Conservation (phyloP, 2,113 vertebrate genomes). For the Callospermophilus lateralis region DNA sequence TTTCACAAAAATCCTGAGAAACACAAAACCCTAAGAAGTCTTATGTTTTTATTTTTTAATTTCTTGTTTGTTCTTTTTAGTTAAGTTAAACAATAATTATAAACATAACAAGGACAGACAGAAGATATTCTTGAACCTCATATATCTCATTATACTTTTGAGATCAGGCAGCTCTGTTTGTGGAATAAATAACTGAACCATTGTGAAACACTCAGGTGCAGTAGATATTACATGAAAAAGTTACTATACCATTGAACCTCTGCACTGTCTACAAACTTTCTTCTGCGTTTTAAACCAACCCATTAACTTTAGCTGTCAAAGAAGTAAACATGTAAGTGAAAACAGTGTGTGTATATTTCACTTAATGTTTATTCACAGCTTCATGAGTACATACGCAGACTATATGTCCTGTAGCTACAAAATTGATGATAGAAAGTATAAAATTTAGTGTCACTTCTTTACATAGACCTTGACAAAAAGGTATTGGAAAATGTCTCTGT, state of each 20-base stretch:
- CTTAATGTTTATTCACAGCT: neutral
- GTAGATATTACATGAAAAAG: neutral
- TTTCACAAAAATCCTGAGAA: neutral
- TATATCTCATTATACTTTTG: neutral
- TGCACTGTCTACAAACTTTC: neutral
- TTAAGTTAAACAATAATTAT: neutral
- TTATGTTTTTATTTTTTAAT: neutral
- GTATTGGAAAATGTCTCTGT: neutral
- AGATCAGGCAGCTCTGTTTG: neutral
- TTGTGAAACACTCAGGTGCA: no score
- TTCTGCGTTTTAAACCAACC: neutral
- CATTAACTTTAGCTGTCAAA: neutral
- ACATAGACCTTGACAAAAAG: neutral
- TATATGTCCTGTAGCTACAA: neutral
- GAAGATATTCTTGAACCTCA: neutral
- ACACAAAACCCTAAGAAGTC: neutral
- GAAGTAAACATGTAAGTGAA: neutral
- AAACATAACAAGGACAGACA: neutral
- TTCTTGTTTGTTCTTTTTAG: neutral
- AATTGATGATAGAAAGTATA: neutral
- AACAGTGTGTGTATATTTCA: neutral
- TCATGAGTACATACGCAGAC: neutral
- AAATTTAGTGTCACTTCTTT: neutral
- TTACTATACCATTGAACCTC: rapidly evolving
- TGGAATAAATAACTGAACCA: neutral